phyloP scores from a whole-genome alignment of 2,888 invertebrate species.

The Sthenelais limicola region DNA sequence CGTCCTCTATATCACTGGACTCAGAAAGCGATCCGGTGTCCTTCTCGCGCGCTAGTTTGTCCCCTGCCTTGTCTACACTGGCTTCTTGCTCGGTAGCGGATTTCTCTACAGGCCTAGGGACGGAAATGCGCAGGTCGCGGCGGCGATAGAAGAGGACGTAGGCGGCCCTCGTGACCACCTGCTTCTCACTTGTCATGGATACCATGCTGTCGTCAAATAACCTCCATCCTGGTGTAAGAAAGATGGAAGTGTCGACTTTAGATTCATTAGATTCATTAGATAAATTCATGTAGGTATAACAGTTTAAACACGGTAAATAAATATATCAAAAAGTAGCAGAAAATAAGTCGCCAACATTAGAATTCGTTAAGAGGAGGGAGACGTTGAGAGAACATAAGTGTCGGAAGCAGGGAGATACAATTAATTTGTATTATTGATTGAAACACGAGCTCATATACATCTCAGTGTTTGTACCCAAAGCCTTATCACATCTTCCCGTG shows the following conservation, averaged over 20 bases:
- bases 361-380: too few relatives aligned
- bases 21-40: background rate
- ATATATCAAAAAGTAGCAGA: too few relatives aligned
- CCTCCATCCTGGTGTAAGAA: constrained; percentile 48
- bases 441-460: too few relatives aligned
- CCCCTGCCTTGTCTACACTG: background rate
- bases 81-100: too few relatives aligned
- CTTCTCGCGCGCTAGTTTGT: background rate
- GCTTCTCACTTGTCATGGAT: constrained; percentile 44
- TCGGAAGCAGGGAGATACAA: too few relatives aligned
- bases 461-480: too few relatives aligned
- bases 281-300: too few relatives aligned
- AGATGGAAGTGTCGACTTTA: background rate
- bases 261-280: background rate
- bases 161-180: constrained; percentile 67
- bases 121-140: constrained; percentile 47
- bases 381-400: too few relatives aligned
- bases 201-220: constrained; percentile 56
- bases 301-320: too few relatives aligned
- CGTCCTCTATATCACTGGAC: background rate
- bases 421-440: too few relatives aligned
- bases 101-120: background rate
- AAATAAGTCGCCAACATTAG: too few relatives aligned
- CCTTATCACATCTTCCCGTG: too few relatives aligned
- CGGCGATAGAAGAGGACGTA: constrained; percentile 73